Percentiles rank a stretch among this genome's conserved stretches.
phyloP scores from a whole-genome alignment of 2,797 vertebrate species.

The Chloroceryle inda region DNA sequence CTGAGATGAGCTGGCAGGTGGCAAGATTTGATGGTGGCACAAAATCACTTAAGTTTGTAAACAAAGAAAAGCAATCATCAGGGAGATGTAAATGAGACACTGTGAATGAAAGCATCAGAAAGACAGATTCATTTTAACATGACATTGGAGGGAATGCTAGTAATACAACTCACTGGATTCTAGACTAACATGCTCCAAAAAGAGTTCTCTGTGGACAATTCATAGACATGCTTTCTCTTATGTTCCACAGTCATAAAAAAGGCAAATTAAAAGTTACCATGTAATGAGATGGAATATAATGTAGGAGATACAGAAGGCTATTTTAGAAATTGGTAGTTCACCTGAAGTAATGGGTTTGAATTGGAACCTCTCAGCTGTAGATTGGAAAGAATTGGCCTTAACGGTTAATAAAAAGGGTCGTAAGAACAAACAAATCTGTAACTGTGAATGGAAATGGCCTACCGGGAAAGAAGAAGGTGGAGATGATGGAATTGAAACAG shows the following conservation, averaged over 20 bases:
- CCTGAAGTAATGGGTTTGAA: neutral
- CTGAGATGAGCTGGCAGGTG: neutral
- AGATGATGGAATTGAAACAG: neutral
- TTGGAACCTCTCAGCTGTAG: neutral
- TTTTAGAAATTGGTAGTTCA: neutral
- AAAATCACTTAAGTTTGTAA: neutral
- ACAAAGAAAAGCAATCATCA: neutral
- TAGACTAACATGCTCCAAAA: neutral
- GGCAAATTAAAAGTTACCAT: neutral
- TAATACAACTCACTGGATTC: neutral
- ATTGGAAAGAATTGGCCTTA: neutral
- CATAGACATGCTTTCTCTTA: neutral
- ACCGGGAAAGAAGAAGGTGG: neutral
- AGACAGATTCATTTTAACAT: neutral
- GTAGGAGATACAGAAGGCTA: neutral
- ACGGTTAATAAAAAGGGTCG: neutral
- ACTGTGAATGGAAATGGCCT: neutral
- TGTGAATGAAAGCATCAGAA: neutral
- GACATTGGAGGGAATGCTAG: neutral
- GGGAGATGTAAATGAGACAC: neutral
- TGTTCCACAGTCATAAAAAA: neutral
- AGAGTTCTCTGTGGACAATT: neutral
- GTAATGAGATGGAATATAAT: neutral
- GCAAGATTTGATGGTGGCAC: neutral
- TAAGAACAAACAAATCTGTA: neutral